Base-by-base conservation (phyloP, 2,113 vertebrate species). In the Cheilinus undulatus region DNA sequence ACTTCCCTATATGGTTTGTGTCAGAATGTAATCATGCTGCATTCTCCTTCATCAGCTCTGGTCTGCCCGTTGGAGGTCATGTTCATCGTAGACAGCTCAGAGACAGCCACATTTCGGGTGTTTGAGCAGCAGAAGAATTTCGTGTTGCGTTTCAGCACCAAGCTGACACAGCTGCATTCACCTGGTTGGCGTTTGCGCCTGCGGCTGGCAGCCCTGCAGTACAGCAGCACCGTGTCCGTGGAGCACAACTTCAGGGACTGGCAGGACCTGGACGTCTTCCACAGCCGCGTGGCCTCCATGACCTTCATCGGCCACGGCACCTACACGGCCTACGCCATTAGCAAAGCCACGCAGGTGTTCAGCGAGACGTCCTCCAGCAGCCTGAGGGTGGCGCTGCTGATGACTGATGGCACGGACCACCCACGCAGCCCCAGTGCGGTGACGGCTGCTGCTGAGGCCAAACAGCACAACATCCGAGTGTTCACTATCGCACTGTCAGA, bases 1-100 rank as follows among this genome's bases (percentile, higher is more conserved):
- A 1, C 32, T 20, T 34, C 26, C 26, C 6, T 24, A 1, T 34
- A 24, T 26, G 13, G 5, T 34, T 17, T 22, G 5, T 11, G 0
- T 27, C 19, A 12, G 5, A 45, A 1, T 40, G 2, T 61, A 30
- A 46, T 14, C 7, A 11, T 60, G 32, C 3, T 43, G 2, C 42
- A 36, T 40, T 45, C 30, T 32, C 7, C 30, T 57, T 40, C 14
- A 20, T 19, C 73, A 98, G 97, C 87, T 4, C 49, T 78, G 15
- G 48, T n/a, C 17, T 98, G 96, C 78, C 92, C 93, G 1, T 54
- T 96, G 86, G 96, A 97, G 68, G 62, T 95, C 68, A 80, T 94
- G 68, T 97, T 97, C 88, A 87, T 97, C 1, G 68, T 96, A 83
- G 96, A 98, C 92, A 96, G 97, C 72, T 97, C 97, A 4, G 97